Evolutionary conservation across 2,888 invertebrate genomes (phyloP).

Genomic region (Melieria omissa): DNA sequence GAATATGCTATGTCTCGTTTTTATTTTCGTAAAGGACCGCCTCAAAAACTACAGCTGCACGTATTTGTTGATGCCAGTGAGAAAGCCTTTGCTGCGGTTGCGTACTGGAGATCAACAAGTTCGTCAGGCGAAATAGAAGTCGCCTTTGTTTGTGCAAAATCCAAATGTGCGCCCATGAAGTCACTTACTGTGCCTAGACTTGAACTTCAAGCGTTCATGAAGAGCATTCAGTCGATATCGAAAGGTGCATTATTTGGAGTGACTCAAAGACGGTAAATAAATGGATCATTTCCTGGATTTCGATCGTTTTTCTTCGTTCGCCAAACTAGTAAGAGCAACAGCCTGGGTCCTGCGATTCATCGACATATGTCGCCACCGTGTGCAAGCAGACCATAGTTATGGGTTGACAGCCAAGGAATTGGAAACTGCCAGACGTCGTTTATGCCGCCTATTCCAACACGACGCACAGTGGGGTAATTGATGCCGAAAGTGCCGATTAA

Average conservation of each 20-base stretch:
- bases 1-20: constrained; percentile 21
- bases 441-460: neutral
- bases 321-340: neutral
- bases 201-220: constrained; percentile 22
- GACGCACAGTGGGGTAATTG: no score
- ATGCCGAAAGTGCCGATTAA: no score
- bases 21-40: constrained; percentile 16
- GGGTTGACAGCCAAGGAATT: constrained; percentile 1
- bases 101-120: constrained; percentile 22
- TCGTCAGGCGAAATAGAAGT: constrained; percentile 10
- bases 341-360: constrained; percentile 11
- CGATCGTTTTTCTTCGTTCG: neutral
- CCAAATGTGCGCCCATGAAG: constrained; percentile 33
- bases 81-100: constrained; percentile 27
- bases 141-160: constrained; percentile 31
- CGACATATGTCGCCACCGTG: neutral
- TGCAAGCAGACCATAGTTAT: neutral
- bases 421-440: neutral
- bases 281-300: constrained; percentile 8
- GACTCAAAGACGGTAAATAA: constrained; percentile 22
- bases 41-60: constrained; percentile 22
- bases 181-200: constrained; percentile 21
- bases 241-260: constrained; percentile 15
- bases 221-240: constrained; percentile 13
- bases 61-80: constrained; percentile 35